Percentiles rank a stretch among this genome's conserved stretches.
phyloP scores from a whole-genome alignment of 2,888 invertebrate species.

The Folsomia manolachei region DNA sequence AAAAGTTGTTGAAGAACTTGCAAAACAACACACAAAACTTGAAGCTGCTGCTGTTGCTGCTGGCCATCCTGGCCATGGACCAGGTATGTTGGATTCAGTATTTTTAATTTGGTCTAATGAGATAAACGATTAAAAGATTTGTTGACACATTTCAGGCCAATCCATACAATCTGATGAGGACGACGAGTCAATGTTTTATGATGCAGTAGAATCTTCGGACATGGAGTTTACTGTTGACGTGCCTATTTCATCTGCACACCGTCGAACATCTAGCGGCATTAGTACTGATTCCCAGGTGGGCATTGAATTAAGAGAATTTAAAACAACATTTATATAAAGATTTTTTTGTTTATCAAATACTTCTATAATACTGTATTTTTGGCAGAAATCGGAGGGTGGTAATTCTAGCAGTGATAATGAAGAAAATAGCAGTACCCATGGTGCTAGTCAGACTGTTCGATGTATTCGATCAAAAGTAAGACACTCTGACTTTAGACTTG shows the following conservation, averaged over 20 bases:
- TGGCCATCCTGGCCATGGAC: conserved; percentile 18
- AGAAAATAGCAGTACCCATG: conserved; percentile 37
- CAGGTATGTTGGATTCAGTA: too few species aligned
- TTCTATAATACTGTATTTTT: not conserved
- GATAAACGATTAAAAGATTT: conserved; percentile 20
- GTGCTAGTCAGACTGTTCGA: conserved; percentile 49
- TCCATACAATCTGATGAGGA: conserved; percentile 61
- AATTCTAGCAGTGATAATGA: conserved; percentile 54
- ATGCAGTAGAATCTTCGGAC: conserved; percentile 58
- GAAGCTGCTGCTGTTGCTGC: conserved; percentile 71
- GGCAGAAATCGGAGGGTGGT: conserved; percentile 51
- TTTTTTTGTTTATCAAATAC: not conserved
- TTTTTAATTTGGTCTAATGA: too few species aligned
- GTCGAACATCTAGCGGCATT: conserved; percentile 53
- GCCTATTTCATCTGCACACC: conserved; percentile 51
- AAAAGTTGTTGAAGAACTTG: conserved; percentile 95
- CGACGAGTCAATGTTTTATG: conserved; percentile 63
- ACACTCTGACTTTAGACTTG: too few species aligned
- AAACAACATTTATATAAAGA: not conserved
- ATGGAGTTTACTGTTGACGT: conserved; percentile 50
- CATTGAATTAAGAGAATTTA: conserved; percentile 1
- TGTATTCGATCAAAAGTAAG: conserved; percentile 50
- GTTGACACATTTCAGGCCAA: conserved; percentile 42
- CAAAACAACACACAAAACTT: conserved; percentile 91
- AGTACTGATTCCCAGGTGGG: conserved; percentile 52